Base-by-base conservation (phyloP, 2,113 vertebrate species). In the Oryzias woworae region DNA sequence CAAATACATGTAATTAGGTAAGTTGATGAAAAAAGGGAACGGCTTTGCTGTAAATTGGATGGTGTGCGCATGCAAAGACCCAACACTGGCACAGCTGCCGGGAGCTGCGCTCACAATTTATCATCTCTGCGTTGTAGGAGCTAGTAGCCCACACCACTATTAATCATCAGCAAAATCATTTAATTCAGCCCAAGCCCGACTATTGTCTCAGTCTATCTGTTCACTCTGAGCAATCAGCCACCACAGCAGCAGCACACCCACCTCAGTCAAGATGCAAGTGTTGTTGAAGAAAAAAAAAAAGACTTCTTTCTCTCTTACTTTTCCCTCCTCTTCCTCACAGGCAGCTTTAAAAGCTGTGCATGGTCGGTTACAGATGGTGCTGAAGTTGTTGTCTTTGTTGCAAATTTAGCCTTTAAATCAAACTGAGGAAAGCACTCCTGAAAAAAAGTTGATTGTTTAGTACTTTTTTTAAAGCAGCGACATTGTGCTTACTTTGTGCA, bases 151-250 rank as follows among this genome's bases (percentile, higher is more conserved):
- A 78, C 86, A 88, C 77, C 81, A 88, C 84, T 85, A 92, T 92
- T 89, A 90, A 91, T 91, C 87, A 91, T 87, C 81, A 84, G 84
- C 84, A 88, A 91, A 91, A 91, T 89, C 81, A 88, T 90, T 90
- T 91, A 84, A 89, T 89, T 90, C 83, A 85, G 85, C 86, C 81
- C 73, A 63, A 85, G 86, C 85, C 78, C 77, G 70, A 85, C 87
- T 87, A 91, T 90, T 89, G 86, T 90, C 85, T 91, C 82, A 83
- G 80, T 84, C 61, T 73, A 77, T 82, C 74, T 68, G 47, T 70
- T 81, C 83, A 87, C 71, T 88, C 80, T 70, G 79, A 66, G 83
- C 80, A 72, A 82, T 73, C 81, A 83, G 76, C 81, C 81, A 76
- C 84, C 81, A 75, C 75, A 81, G 78, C 80, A 84, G 75, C 82